Conservation (phyloP, 2,888 invertebrate species). For the Leucoptera coffeella region DNA sequence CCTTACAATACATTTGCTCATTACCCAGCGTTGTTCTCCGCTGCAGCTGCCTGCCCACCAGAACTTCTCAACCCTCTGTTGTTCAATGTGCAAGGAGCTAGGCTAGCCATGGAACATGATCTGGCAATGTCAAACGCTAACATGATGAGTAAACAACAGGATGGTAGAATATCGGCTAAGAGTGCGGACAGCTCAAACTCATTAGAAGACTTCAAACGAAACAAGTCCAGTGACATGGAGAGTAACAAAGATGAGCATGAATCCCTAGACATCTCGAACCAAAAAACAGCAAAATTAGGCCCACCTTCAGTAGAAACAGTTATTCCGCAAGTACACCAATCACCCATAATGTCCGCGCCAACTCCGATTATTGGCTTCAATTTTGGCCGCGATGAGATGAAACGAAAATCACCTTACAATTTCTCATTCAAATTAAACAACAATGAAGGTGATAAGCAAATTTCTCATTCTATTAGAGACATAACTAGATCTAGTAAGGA, state of each 20-base stretch:
- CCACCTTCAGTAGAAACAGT: constrained; percentile 64
- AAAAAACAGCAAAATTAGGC: constrained; percentile 50
- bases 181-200: constrained; percentile 38
- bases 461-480: constrained; percentile 11
- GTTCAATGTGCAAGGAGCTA: constrained; percentile 54
- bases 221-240: constrained; percentile 28
- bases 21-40: constrained; percentile 50
- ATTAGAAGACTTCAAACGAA: constrained; percentile 29
- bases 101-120: constrained; percentile 43
- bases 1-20: constrained; percentile 60
- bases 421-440: constrained; percentile 26
- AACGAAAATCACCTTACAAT: constrained; percentile 28
- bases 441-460: constrained; percentile 20
- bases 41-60: constrained; percentile 49
- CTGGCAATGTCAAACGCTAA: constrained; percentile 46
- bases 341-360: constrained; percentile 57
- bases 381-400: constrained; percentile 25
- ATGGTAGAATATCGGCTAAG: constrained; percentile 35
- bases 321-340: constrained; percentile 55
- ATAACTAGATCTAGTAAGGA: constrained; percentile 12
- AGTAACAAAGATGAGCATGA: constrained; percentile 19
- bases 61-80: constrained; percentile 59
- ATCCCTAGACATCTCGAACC: constrained; percentile 35
- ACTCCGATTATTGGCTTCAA: constrained; percentile 21
- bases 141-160: constrained; percentile 42